Percentiles rank a stretch among this genome's conserved stretches.
Evolutionary conservation across 37 sponge, comb jelly and placozoan species (phyloP).

Genomic region (Petrosia ficiformis): DNA sequence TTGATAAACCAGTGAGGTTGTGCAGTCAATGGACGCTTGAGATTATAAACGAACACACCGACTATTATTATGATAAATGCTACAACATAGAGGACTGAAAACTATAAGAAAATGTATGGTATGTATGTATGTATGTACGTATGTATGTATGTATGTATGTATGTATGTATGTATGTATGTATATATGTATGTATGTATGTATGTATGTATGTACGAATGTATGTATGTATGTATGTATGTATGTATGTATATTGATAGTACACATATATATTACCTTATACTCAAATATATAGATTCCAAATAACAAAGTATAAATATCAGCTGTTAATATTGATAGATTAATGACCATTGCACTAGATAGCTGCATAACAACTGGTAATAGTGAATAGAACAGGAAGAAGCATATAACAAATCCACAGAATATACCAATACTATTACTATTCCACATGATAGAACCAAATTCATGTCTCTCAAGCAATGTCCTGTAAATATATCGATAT

Average conservation of each 20-base stretch:
- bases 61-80: conserved; percentile 51
- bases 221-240: no score
- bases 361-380: conserved; percentile 46
- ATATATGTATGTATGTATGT: neutral
- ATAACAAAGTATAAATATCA: conserved; percentile 76
- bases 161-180: neutral
- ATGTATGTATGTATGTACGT: neutral
- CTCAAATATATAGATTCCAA: conserved; percentile 74
- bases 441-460: no score
- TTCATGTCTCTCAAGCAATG: no score
- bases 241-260: no score
- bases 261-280: no score
- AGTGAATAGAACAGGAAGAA: conserved; percentile 62
- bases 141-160: neutral
- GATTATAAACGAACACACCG: conserved; percentile 76
- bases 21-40: conserved; percentile 22
- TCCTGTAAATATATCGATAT: no score
- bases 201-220: no score
- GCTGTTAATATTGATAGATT: conserved; percentile 84
- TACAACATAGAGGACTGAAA: conserved; percentile 65
- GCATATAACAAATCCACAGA: conserved; percentile 48
- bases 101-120: conserved; percentile 52
- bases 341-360: conserved; percentile 78
- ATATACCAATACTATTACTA: conserved; percentile 36
- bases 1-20: no score